These are phyloP conservation scores for Gavia stellata DNA, from an alignment of 2,113 vertebrate genomes.

Conservation along the genomic window DNA sequence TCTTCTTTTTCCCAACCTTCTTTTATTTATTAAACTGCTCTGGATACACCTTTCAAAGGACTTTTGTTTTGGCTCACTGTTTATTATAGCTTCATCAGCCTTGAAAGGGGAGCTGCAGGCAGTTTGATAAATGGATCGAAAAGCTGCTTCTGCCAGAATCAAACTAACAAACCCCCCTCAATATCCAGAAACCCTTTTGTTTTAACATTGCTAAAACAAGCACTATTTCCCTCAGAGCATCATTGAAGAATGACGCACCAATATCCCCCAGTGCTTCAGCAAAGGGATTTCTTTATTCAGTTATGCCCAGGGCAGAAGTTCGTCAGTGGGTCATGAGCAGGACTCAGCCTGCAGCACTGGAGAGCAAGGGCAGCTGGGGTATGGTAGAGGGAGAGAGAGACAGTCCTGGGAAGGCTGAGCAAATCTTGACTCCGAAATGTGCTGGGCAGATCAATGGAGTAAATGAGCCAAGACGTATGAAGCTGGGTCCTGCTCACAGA, in stretches of 20 bases:
- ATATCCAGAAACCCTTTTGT: neutral
- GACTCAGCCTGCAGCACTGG: neutral
- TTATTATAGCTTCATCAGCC: neutral
- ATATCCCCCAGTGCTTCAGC: neutral
- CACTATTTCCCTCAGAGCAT: neutral
- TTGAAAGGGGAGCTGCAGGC: slow-evolving; percentile 29
- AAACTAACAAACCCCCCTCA: neutral
- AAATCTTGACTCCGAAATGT: neutral
- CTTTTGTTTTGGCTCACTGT: neutral
- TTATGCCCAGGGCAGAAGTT: neutral
- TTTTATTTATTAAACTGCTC: slow-evolving; percentile 27
- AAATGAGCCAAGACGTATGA: neutral
- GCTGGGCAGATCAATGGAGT: neutral
- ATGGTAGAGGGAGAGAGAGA: neutral
- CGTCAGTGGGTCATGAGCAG: neutral
- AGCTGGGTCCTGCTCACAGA: neutral
- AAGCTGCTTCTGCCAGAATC: neutral
- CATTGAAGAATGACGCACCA: neutral
- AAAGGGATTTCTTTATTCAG: neutral
- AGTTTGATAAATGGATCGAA: slow-evolving; percentile 40
- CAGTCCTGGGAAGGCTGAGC: neutral
- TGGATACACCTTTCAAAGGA: neutral
- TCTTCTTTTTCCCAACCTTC: neutral
- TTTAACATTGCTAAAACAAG: neutral
- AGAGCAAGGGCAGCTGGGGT: neutral